Evolutionary conservation across 2,113 vertebrate genomes (phyloP), one percentile per base, ranked within the genome.

Genomic region (Sylvia atricapilla): DNA sequence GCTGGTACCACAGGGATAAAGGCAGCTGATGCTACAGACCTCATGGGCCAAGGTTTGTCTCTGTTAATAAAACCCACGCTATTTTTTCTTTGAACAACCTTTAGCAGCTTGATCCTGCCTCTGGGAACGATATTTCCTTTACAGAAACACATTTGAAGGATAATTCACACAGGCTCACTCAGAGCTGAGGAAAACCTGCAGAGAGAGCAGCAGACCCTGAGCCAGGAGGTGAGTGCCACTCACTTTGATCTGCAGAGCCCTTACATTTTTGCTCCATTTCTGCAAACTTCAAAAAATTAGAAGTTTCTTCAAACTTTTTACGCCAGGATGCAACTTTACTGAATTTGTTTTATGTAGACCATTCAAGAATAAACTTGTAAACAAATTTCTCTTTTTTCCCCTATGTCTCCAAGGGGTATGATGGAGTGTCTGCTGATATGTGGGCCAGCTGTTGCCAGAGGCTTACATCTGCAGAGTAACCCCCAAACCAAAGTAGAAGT

Each of bases 31-130:
- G 3, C 19, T 63, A 58, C 43, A 50, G 68, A 66, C 8, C 43
- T 82, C 62, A 35, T 3, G 44, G 80, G 30, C 37, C 79, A 46
- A 37, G 31, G 39, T 84, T 64, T 69, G n/a, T 49, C 53, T 85
- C 80, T 55, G 67, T 63, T 89, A 87, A 87, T 79, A 82, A 87
- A 84, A 50, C 30, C 15, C 2, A 30, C 8, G n/a, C 39, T 67
- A 41, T 44, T 89, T 89, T 87, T 73, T 1, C 46, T 83, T 81
- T 76, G 55, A 87, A 83, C 70, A 86, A 88, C 50, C 31, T 76
- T 90, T 58, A 83, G 63, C 68, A 85, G 75, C 50, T 74, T 83
- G 49, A 83, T 93, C 70, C 63, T 92, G 30, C 79, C 70, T 76
- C 58, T 5, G 6, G 74, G 85, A 85, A 94, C 16, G 31, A 0